Evolutionary conservation across 2,113 vertebrate genomes (phyloP).

Genomic region (Poeciliopsis retropinna): DNA sequence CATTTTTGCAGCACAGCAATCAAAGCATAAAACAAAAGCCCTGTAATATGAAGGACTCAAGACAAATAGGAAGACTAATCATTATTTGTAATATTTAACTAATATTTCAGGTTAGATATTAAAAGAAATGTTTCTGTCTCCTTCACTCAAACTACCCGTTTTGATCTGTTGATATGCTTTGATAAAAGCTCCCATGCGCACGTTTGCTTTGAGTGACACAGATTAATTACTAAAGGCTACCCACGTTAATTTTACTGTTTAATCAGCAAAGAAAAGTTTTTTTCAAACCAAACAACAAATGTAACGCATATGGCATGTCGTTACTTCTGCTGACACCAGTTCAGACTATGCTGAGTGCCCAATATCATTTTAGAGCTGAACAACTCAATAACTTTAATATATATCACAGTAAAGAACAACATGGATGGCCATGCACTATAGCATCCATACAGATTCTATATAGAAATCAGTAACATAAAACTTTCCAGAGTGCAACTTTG

Average conservation of each 20-base stretch:
- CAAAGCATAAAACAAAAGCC: no score
- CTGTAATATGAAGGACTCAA: no score
- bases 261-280: constrained; percentile 25
- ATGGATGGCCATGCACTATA: constrained; percentile 24
- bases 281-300: constrained; percentile 20
- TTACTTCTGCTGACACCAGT: constrained; percentile 16
- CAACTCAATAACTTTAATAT: constrained; percentile 48
- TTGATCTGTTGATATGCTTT: background rate
- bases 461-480: background rate
- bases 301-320: constrained; percentile 5
- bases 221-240: constrained; percentile 23
- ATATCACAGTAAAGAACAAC: constrained; percentile 13
- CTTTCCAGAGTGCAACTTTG: background rate
- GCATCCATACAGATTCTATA: constrained; percentile 1
- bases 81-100: no score
- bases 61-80: no score
- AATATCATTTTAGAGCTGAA: constrained; percentile 55
- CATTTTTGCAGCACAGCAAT: no score
- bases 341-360: constrained; percentile 31
- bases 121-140: background rate
- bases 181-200: constrained; percentile 3
- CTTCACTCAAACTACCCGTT: background rate
- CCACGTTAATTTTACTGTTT: constrained; percentile 3
- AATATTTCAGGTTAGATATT: no score
- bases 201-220: background rate